phyloP scores from a whole-genome alignment of 2,888 invertebrate species.

The Athrips mouffetella region DNA sequence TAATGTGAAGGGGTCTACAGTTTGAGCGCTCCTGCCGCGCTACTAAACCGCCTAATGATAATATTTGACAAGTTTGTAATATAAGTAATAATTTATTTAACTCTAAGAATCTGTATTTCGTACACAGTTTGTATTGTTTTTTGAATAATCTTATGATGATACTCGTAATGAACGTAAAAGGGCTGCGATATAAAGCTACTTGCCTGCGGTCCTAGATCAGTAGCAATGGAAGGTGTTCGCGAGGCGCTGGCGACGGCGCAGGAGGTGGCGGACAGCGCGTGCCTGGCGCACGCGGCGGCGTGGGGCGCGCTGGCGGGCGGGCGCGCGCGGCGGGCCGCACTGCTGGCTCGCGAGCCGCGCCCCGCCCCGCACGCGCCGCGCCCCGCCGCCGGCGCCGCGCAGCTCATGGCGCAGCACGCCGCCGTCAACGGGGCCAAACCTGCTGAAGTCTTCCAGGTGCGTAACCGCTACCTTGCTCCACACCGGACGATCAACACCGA shows the following conservation, averaged over 20 bases:
- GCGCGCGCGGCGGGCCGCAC: conserved; percentile 74
- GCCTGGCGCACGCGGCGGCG: conserved; percentile 89
- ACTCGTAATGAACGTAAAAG: too few relatives aligned
- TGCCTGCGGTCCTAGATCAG: conserved; percentile 73
- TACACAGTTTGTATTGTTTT: too few relatives aligned
- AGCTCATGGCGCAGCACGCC: conserved; percentile 88
- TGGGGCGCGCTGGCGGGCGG: conserved; percentile 80
- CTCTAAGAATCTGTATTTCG: too few relatives aligned
- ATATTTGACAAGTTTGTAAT: too few relatives aligned
- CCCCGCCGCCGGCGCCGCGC: conserved; percentile 87
- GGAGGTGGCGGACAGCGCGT: conserved; percentile 90
- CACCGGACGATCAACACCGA: neutral
- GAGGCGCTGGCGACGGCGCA: conserved; percentile 93
- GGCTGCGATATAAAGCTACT: too few relatives aligned
- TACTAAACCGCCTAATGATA: too few relatives aligned
- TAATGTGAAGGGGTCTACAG: too few relatives aligned
- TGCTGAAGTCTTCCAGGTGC: conserved; percentile 78
- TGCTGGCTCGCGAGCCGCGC: conserved; percentile 40
- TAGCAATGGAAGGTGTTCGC: conserved; percentile 88
- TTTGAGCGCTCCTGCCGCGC: too few relatives aligned
- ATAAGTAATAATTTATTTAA: too few relatives aligned
- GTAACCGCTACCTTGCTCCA: too few relatives aligned
- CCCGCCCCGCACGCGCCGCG: too few relatives aligned
- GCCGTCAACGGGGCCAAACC: conserved; percentile 84
- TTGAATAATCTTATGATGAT: too few relatives aligned